Evolutionary conservation across 2,888 invertebrate genomes (phyloP), one percentile per base, ranked within the genome.

Genomic region (Machimus atricapillus): DNA sequence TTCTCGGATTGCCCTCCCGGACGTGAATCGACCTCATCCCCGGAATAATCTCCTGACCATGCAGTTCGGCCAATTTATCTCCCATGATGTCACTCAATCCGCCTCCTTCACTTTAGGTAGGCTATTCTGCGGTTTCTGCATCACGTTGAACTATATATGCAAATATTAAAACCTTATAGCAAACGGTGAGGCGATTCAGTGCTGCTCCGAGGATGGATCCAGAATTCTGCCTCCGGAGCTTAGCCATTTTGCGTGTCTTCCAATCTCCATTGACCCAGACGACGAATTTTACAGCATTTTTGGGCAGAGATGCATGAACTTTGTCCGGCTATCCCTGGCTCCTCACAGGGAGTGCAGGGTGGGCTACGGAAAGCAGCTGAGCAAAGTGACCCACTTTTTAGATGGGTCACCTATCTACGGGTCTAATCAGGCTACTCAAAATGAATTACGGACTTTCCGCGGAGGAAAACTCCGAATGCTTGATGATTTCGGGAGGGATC

Each of bases 61-160:
- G 95, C 96, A 96, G 91, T 97, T 96, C 92, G 96, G 96, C 0
- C 96, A 97, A 91, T 96, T 97, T 90, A 91, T 97, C 12, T 94
- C 96, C 0, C 96, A 97, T 88, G 97, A 97, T 89, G 91, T 96
- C 27, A 94, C 95, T 0, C 95, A 96, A 86, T 95, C 96, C 0
- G 94, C 96, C 1, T 94, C 95, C 73, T 94, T 95, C 52, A 95
- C 94, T 88, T 94, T 95, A 91, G 94, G 96, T 96, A 92, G 93
- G 93, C 93, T 89, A 43, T 40, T 9, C 19, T 9, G 23, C 5
- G n/a, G 16, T 2, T 52, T 40, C 1, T 40, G 40, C 8, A 19
- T 9, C 16, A 46, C 5, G 4, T 12, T 16, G 43, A 46, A 16
- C 0, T 4, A 46, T n/a, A n/a, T n/a, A n/a, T 4, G 3, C 16